Base-by-base conservation (phyloP, 2,113 vertebrate species). In the Rhea pennata region DNA sequence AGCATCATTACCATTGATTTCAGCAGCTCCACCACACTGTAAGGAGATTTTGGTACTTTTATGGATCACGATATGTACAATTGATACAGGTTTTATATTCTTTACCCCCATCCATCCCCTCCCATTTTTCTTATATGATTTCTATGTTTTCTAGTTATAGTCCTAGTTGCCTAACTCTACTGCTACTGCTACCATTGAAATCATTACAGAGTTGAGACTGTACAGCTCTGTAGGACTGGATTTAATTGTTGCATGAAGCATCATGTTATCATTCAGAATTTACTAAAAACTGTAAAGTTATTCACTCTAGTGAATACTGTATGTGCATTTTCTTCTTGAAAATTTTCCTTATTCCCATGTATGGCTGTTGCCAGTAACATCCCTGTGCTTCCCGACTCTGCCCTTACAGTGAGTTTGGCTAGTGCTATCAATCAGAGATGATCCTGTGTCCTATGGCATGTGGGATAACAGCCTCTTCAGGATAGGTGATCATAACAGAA, bases 391-490 rank as follows among this genome's bases (percentile, higher is more conserved):
- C 33, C 64, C 62, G 29, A 8, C 53, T 84, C 44, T 84, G 48
- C 36, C 46, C 17, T n/a, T 61, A 40, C 6, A 11, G 17, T 61
- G 31, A 56, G 14, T 59, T 84, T 62, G 39, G 17, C 33, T 48
- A 65, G 6, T 40, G 23, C 61, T 36, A 0, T 6, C 51, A 75
- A 0, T 6, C 51, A 75, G 71, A 53, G 40, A 11, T 62, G 36
- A 26, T 33, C 8, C 65, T 77, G 70, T 44, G 31, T 42, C n/a
- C 0, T 1, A 26, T 21, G 22, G 9, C 39, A 13, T 1, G 1
- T 56, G 15, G 23, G 11, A 15, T 7, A 61, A 9, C 51, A 74
- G 42, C 59, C 83, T 59, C 79, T 80, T 81, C 56, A 24, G 23
- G 1, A 24, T 36, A 40, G 15, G 10, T 40, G 8, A 21, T 69